These are phyloP conservation scores for Ameiurus melas DNA, from an alignment of 2,113 vertebrate species.

Conservation along the genomic window DNA sequence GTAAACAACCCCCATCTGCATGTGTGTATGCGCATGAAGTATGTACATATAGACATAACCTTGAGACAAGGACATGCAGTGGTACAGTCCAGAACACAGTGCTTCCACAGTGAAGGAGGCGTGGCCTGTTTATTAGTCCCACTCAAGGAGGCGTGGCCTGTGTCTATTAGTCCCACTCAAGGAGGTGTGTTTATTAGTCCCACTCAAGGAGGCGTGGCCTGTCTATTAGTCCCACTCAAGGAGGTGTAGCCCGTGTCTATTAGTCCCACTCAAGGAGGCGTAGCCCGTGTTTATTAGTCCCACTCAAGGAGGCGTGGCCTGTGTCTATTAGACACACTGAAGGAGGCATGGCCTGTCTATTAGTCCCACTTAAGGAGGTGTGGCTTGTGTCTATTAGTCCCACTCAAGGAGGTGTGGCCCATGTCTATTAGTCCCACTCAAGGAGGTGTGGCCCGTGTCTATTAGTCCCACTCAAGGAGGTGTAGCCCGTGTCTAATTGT, in stretches of 20 bases:
- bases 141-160: background rate
- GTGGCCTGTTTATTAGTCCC: background rate
- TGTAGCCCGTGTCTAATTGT: background rate
- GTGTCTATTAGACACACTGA: background rate
- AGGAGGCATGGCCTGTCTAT: background rate
- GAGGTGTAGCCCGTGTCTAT: too few species aligned
- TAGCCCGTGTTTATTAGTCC: background rate
- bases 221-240: too few species aligned
- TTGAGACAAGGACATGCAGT: background rate
- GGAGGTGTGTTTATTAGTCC: too few species aligned
- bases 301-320: too few species aligned
- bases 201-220: background rate
- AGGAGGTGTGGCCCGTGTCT: too few species aligned
- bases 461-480: background rate
- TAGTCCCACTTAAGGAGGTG: background rate
- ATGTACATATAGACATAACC: constrained; percentile 10
- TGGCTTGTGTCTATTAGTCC: too few species aligned
- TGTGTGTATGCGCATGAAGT: background rate
- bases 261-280: background rate
- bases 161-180: background rate
- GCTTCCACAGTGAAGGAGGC: background rate
- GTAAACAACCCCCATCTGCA: background rate
- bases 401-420: too few species aligned
- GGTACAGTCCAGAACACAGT: background rate
- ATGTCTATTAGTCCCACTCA: too few species aligned